Conservation (phyloP, 2,888 invertebrate genomes). For the Cylloceria caligata region DNA sequence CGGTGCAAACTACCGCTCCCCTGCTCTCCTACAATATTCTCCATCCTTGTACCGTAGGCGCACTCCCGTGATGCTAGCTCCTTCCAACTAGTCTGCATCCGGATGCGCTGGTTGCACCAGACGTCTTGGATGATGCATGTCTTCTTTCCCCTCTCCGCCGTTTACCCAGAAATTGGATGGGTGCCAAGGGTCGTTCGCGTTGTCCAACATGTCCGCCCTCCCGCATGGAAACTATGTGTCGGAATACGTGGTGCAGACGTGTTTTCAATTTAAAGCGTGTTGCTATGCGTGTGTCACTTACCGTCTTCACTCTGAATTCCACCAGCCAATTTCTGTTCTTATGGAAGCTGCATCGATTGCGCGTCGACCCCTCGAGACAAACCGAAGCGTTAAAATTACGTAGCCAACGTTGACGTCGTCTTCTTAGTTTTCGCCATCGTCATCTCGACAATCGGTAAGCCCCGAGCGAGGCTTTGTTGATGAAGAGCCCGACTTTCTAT, state of each 20-base stretch:
- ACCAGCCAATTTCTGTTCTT: slow-evolving; percentile 14
- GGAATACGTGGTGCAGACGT: neutral
- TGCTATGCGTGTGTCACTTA: slow-evolving; percentile 41
- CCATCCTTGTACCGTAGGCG: slow-evolving; percentile 16
- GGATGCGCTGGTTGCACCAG: slow-evolving; percentile 79
- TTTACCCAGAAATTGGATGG: slow-evolving; percentile 72
- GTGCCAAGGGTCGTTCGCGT: slow-evolving; percentile 78
- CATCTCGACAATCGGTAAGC: slow-evolving; percentile 57
- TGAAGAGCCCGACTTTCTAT: slow-evolving; percentile 24
- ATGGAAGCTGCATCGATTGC: slow-evolving; percentile 18
- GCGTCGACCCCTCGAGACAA: slow-evolving; percentile 42
- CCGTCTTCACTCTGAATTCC: slow-evolving; percentile 29
- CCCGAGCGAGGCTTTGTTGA: slow-evolving; percentile 29
- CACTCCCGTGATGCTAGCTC: slow-evolving; percentile 42
- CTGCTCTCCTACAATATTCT: neutral
- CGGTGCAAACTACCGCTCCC: neutral
- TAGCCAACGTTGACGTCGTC: slow-evolving; percentile 34
- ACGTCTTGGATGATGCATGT: slow-evolving; percentile 79
- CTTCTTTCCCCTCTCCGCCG: slow-evolving; percentile 60
- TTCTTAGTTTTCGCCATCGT: slow-evolving; percentile 47
- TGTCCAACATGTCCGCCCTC: slow-evolving; percentile 67
- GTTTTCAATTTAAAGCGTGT: slow-evolving; percentile 8
- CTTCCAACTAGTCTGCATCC: slow-evolving; percentile 69
- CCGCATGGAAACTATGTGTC: slow-evolving; percentile 55
- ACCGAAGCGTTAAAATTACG: slow-evolving; percentile 57